Evolutionary conservation across 2,888 invertebrate genomes (phyloP).

Genomic region (Chouioia cunea): DNA sequence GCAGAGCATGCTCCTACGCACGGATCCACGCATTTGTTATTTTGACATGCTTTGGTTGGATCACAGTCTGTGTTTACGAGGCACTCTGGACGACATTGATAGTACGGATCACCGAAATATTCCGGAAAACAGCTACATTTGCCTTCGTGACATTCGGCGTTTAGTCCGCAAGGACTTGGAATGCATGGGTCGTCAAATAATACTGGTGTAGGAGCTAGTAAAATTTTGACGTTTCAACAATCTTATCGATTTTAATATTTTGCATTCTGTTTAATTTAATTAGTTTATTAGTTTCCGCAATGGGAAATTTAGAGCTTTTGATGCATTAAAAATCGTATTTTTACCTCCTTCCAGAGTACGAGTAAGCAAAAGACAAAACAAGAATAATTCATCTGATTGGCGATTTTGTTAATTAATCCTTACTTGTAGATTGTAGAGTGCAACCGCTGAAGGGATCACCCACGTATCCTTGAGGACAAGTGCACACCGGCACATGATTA

Average conservation of each 20-base stretch:
- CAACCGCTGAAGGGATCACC: conserved; percentile 80
- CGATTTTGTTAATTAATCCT: conserved; percentile 57
- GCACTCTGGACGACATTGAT: conserved; percentile 81
- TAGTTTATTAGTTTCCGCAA: not conserved
- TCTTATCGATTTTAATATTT: too few species aligned
- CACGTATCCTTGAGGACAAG: conserved; percentile 73
- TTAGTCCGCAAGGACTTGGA: conserved; percentile 82
- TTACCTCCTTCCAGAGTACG: too few species aligned
- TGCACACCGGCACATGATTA: conserved; percentile 80
- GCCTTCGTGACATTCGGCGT: conserved; percentile 73
- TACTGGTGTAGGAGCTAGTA: conserved; percentile 7
- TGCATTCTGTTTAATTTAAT: not conserved
- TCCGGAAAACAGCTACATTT: conserved; percentile 71
- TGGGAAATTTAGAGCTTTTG: too few species aligned
- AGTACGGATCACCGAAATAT: conserved; percentile 75
- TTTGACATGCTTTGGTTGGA: conserved; percentile 77
- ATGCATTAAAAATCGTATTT: too few species aligned
- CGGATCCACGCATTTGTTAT: conserved; percentile 81
- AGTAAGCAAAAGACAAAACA: too few species aligned
- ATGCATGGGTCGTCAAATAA: conserved; percentile 74
- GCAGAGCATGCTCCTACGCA: conserved; percentile 80
- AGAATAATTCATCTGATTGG: not conserved
- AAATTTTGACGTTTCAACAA: conserved; percentile 54
- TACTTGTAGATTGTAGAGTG: conserved; percentile 67
- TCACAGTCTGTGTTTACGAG: conserved; percentile 77